Evolutionary conservation across 2,888 invertebrate species (phyloP), one percentile per base, ranked within the genome.

Genomic region (Polyommatus iphigenia): DNA sequence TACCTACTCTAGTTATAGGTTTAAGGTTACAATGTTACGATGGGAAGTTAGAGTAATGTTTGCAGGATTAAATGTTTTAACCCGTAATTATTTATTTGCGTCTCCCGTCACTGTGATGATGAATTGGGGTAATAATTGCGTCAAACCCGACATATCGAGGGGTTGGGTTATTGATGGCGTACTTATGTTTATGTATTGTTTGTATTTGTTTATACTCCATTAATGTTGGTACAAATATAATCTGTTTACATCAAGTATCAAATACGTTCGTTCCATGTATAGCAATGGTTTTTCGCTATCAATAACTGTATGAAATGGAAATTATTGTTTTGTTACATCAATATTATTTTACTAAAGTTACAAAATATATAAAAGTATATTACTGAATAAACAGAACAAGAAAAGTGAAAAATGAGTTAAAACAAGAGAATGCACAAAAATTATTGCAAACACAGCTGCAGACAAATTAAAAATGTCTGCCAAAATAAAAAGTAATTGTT

Each of bases 41-140:
- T 15, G 15, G 67, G 15, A 67, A 29, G 29, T 24, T 15, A 67
- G 20, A 10, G 10, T 20, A 41, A 72, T 41, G 72, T 41, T n/a
- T 4, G 36, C 29, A 10, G 85, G 84, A 87, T 87, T 84, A 85
- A 87, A 87, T 88, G 85, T 59, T 85, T 88, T 87, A 88, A 88
- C 88, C 88, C 87, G 89, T 89, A 91, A 93, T 93, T 91, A 92
- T 93, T 91, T 91, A 91, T 91, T 92, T 91, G 89, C 91, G 93
- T 92, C 85, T 83, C 85, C 86, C 86, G 93, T 92, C 93, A 85
- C 76, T 78, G 79, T 77, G 83, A 91, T 93, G 93, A 93, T 93
- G 91, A 93, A 93, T 93, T 88, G 90, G 82, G 87, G 85, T 86
- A 90, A 91, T 93, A 91, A 93, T 93, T 92, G 92, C 93, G 90